Evolutionary conservation across 2,113 vertebrate species (phyloP).

Genomic region (Notarius lentiginosus): DNA sequence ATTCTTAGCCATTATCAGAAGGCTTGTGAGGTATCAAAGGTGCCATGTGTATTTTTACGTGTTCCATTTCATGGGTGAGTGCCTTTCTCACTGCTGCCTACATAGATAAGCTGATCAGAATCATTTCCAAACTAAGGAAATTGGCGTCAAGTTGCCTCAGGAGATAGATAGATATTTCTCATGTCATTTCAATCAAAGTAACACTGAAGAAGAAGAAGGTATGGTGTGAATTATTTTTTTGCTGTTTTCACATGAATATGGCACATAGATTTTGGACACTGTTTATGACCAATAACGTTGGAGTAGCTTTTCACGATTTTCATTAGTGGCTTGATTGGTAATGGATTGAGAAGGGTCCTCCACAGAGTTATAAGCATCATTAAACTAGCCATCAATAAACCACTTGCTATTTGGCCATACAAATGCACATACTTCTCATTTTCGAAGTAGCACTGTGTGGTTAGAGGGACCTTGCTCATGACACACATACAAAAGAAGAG

Average conservation of each 20-base stretch:
- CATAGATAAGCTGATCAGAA: slow-evolving; percentile 66
- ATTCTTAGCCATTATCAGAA: slow-evolving; percentile 60
- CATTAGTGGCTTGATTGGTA: neutral
- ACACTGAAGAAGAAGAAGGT: slow-evolving; percentile 34
- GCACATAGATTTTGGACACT: slow-evolving; percentile 18
- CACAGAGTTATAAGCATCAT: slow-evolving; percentile 11
- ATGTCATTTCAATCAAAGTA: slow-evolving; percentile 50
- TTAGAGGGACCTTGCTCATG: slow-evolving; percentile 10
- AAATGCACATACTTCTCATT: slow-evolving; percentile 1
- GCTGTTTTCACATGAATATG: slow-evolving; percentile 18
- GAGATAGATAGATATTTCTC: slow-evolving; percentile 52
- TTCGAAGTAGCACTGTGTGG: slow-evolving; percentile 15
- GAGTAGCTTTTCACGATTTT: slow-evolving; percentile 3
- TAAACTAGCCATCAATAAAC: slow-evolving; percentile 13
- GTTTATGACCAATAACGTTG: neutral
- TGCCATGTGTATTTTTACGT: slow-evolving; percentile 63
- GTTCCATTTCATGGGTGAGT: slow-evolving; percentile 64
- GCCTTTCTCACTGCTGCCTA: slow-evolving; percentile 54
- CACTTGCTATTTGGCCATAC: slow-evolving; percentile 10
- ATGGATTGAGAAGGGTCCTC: neutral
- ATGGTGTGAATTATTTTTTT: slow-evolving; percentile 44
- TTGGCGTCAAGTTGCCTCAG: slow-evolving; percentile 56
- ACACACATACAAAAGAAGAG: slow-evolving; percentile 30
- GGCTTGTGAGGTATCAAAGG: slow-evolving; percentile 55
- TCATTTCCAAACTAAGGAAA: slow-evolving; percentile 64